phyloP scores from a whole-genome alignment of 2,797 vertebrate genomes.

The Eptatretus atami region DNA sequence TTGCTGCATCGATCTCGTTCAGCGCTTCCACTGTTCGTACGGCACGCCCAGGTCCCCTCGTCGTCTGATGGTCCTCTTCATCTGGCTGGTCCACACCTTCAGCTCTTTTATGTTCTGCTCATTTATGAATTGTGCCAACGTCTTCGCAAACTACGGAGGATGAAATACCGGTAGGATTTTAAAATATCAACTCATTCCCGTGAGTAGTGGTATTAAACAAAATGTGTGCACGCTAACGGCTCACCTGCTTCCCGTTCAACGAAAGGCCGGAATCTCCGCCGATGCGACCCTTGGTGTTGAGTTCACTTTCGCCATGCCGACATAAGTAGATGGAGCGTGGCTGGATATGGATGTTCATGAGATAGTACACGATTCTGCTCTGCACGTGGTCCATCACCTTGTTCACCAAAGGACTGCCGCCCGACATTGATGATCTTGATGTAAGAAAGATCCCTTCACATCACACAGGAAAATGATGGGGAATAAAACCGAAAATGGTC shows the following conservation, averaged over 20 bases:
- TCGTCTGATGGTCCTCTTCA: conserved; percentile 62
- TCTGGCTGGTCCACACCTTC: conserved; percentile 71
- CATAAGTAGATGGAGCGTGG: conserved; percentile 50
- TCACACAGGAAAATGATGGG: too few species aligned
- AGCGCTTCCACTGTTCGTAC: conserved; percentile 66
- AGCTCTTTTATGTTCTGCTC: conserved; percentile 31
- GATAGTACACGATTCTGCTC: conserved; percentile 54
- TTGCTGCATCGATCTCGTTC: conserved; percentile 55
- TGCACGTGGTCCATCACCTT: conserved; percentile 57
- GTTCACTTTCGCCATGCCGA: conserved; percentile 54
- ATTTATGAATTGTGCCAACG: conserved; percentile 27
- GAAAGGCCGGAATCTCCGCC: conserved; percentile 47
- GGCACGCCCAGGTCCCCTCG: conserved; percentile 29
- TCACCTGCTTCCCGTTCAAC: conserved; percentile 21
- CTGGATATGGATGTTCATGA: conserved; percentile 73
- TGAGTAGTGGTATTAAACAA: too few species aligned
- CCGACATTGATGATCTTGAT: conserved; percentile 78
- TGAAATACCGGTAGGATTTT: neutral
- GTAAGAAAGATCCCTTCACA: conserved; percentile 33
- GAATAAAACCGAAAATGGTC: too few species aligned
- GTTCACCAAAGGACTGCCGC: conserved; percentile 45
- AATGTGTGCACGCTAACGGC: conserved; percentile 3
- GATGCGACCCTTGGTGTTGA: conserved; percentile 42
- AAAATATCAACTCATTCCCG: too few species aligned
- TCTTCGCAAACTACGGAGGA: conserved; percentile 23